Conservation (phyloP, 2,888 invertebrate species). For the Parnassius orleans region DNA sequence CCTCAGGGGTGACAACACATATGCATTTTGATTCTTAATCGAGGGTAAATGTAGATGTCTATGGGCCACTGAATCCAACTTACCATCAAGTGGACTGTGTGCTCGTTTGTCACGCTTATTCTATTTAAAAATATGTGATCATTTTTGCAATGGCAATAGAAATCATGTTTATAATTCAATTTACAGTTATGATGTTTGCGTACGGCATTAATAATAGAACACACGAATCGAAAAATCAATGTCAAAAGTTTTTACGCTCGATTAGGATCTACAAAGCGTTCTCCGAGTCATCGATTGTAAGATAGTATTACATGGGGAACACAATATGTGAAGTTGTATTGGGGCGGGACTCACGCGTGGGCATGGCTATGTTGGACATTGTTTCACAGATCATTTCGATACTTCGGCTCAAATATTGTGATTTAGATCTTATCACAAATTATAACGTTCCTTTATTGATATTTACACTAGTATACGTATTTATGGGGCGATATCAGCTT, state of each 20-base stretch:
- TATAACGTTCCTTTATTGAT: slow-evolving; percentile 76
- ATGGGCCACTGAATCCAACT: too few species aligned
- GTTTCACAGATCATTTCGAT: slow-evolving; percentile 58
- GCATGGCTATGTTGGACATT: slow-evolving; percentile 73
- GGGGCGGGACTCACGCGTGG: slow-evolving; percentile 71
- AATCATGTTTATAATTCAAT: too few species aligned
- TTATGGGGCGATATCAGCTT: slow-evolving; percentile 44
- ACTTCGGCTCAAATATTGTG: slow-evolving; percentile 66
- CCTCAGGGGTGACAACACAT: too few species aligned
- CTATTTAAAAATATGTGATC: too few species aligned
- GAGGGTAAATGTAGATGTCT: too few species aligned
- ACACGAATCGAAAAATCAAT: slow-evolving; percentile 13
- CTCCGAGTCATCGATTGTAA: slow-evolving; percentile 50
- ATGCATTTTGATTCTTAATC: too few species aligned
- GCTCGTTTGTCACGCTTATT: too few species aligned
- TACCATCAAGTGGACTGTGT: too few species aligned
- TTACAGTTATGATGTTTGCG: too few species aligned
- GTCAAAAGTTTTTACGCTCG: slow-evolving; percentile 19
- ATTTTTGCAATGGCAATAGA: too few species aligned
- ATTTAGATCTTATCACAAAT: slow-evolving; percentile 70
- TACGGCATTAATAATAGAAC: background rate
- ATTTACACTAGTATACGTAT: slow-evolving; percentile 63
- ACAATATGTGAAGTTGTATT: slow-evolving; percentile 55
- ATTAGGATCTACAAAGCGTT: slow-evolving; percentile 40
- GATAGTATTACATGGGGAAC: slow-evolving; percentile 49